Evolutionary conservation across 2,888 invertebrate genomes (phyloP), one percentile per base, ranked within the genome.

Genomic region (Entomobrya multifasciata): DNA sequence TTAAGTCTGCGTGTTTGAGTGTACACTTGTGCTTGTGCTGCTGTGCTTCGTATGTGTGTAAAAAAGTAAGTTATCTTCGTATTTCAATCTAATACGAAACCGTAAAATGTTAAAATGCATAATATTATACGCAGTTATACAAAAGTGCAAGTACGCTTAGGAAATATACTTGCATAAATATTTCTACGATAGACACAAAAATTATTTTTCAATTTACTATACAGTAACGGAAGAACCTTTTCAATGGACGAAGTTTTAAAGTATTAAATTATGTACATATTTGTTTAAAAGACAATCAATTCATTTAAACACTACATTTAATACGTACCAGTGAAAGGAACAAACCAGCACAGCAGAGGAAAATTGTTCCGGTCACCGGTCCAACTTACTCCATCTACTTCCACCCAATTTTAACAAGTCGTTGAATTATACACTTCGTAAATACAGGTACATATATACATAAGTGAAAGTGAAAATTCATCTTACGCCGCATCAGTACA

Each of bases 271-370:
- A 49, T 41, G 17, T 17, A 62, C 52, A 65, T 70, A 67, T 17
- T 62, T 55, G 52, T 83, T 77, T 6, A 76, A 83, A 83, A 83
- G 83, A 83, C 83, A 83, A 83, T 83, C 83, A 83, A 77, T 22
- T 22, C 36, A 30, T 57, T 74, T 81, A 74, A 44, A 8, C 80
- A 79, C 36, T 36, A 11, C 11, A 36, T 74, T 52, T 13, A 52
- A 52, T 1, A 20, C 55, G 20, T 17, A 55, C 11, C 10, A 74
- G 44, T 11, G 25, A 4, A 13, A 57, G 22, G 2, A 10, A 8
- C 36, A 36, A 6, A 36, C 36, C 4, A 36, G 5, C 4, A 36
- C 36, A 36, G 8, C 4, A 36, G 5, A 8, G 36, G 36, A 36
- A 4, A 36, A 8, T 36, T 8, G 5, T 36, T 36, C 36, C 36